Percentiles rank a stretch among this genome's conserved stretches.
phyloP scores from a whole-genome alignment of 2,888 invertebrate species.

The Tromatobia lineatoria region DNA sequence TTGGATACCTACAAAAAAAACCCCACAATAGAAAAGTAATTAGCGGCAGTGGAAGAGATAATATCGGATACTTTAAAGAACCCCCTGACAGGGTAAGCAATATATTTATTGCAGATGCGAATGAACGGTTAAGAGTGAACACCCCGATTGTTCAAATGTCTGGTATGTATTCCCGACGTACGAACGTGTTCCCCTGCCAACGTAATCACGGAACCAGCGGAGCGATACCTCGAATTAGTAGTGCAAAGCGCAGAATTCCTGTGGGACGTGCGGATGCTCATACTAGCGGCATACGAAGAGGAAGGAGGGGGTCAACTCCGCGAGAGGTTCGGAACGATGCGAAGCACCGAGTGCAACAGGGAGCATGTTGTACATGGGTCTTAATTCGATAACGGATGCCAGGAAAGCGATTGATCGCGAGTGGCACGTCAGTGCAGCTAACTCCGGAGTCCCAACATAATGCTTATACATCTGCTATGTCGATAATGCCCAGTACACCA shows the following conservation, averaged over 20 bases:
- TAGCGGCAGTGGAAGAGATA: not conserved
- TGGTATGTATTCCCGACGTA: constrained; percentile 47
- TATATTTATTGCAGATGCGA: not conserved
- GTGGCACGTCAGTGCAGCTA: constrained; percentile 34
- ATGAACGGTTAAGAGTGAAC: not conserved
- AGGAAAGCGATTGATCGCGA: constrained; percentile 58
- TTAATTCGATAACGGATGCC: constrained; percentile 67
- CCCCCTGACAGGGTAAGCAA: not conserved
- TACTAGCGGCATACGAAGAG: not conserved
- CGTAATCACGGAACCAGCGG: constrained; percentile 65
- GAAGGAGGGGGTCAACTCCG: constrained; percentile 1
- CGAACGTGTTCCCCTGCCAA: constrained; percentile 27
- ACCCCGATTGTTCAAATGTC: constrained; percentile 49
- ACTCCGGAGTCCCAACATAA: constrained; percentile 47
- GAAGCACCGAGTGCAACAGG: not conserved
- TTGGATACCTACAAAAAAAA: not conserved
- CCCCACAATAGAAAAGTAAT: not conserved
- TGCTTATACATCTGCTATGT: constrained; percentile 1
- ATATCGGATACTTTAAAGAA: not conserved
- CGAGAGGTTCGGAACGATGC: constrained; percentile 15
- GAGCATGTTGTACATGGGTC: constrained; percentile 33
- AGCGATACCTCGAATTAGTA: constrained; percentile 68
- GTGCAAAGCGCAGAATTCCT: constrained; percentile 62
- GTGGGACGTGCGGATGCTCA: constrained; percentile 43
- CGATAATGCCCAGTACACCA: constrained; percentile 43